These are phyloP conservation scores for Tenrec ecaudatus DNA, from an alignment of 2,113 vertebrate genomes.

Conservation along the genomic window DNA sequence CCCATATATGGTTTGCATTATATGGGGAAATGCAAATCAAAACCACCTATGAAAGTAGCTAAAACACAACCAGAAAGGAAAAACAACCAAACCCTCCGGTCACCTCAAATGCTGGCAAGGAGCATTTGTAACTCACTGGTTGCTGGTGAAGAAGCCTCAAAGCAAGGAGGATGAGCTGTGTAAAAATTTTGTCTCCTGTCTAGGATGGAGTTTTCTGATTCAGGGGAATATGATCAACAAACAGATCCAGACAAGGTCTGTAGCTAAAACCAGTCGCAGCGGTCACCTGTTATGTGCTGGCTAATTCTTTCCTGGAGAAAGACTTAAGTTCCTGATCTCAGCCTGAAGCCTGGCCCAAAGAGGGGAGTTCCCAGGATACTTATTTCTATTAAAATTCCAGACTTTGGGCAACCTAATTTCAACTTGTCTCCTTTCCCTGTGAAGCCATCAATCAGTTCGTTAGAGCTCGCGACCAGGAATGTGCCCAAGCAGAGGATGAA, in stretches of 20 bases:
- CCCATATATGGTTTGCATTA: too few relatives aligned
- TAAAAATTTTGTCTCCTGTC: constrained; percentile 3
- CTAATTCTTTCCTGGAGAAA: neutral
- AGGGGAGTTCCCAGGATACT: neutral
- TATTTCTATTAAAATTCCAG: constrained; percentile 36
- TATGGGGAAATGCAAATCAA: constrained; percentile 3
- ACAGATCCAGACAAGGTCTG: neutral
- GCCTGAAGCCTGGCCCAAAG: constrained; percentile 22
- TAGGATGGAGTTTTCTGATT: constrained; percentile 1
- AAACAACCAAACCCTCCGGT: constrained; percentile 15
- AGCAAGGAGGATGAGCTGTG: neutral
- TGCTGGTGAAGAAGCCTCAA: constrained; percentile 28
- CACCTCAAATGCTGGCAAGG: neutral
- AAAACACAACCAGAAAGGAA: constrained; percentile 13
- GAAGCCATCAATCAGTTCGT: neutral
- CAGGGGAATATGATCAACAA: neutral
- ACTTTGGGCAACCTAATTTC: constrained; percentile 5
- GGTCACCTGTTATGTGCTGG: too few relatives aligned
- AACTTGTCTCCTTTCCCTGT: neutral
- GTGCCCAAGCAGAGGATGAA: neutral
- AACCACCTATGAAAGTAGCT: neutral
- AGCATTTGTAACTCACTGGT: neutral
- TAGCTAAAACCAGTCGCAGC: neutral
- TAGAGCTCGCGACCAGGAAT: neutral
- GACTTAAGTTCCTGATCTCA: constrained; percentile 3